Percentiles rank a stretch among this genome's conserved stretches.
These are phyloP conservation scores for Paedocypris micromegethes DNA, from an alignment of 2,797 vertebrate species.

Conservation along the genomic window DNA sequence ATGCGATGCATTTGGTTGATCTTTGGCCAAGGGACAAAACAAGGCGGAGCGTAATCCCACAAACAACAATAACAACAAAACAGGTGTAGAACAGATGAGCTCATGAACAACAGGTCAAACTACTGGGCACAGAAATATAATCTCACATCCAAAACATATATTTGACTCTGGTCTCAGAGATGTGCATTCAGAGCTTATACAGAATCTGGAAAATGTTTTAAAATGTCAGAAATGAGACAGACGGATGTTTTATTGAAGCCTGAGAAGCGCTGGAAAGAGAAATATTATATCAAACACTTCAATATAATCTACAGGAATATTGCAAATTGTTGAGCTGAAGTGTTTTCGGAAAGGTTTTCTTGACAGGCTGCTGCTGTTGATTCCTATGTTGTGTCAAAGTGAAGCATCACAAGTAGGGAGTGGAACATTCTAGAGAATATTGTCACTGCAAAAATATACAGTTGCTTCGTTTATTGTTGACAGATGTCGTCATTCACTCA, in stretches of 20 bases:
- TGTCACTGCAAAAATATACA: background rate
- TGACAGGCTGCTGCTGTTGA: slow-evolving; percentile 1
- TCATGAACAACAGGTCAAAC: slow-evolving; percentile 15
- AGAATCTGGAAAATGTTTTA: background rate
- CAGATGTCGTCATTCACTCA: background rate
- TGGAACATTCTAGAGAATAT: background rate
- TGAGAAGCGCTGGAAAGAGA: background rate
- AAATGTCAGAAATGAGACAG: background rate
- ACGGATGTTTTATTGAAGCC: too few relatives aligned
- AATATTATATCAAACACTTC: background rate
- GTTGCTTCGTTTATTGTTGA: background rate
- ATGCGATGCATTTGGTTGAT: slow-evolving; percentile 11
- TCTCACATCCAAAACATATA: background rate
- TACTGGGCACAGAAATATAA: background rate
- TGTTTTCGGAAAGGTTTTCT: background rate
- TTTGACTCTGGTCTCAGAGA: background rate
- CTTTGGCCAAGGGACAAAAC: slow-evolving; percentile 39
- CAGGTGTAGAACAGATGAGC: slow-evolving; percentile 36
- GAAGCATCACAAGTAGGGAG: background rate
- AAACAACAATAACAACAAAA: slow-evolving; percentile 43
- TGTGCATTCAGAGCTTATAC: background rate
- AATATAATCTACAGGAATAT: background rate
- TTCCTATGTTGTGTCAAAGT: background rate
- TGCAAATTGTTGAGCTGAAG: background rate
- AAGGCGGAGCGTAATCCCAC: slow-evolving; percentile 34